Base-by-base conservation (phyloP, 2,113 vertebrate genomes). In the Ictalurus punctatus region DNA sequence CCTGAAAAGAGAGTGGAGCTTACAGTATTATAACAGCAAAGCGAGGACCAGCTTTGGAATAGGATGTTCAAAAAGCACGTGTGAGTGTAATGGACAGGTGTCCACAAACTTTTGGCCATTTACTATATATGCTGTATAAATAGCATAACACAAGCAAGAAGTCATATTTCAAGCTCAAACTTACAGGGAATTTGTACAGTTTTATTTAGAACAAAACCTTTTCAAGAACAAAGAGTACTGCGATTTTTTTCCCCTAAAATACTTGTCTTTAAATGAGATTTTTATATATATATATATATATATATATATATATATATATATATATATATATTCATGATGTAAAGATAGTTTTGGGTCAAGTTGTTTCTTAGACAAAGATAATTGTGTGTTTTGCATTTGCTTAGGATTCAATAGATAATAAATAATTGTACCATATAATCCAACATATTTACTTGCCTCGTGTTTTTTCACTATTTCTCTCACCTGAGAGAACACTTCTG, bases 211-310 rank as follows among this genome's bases (percentile, higher is more conserved):
- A 16, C 6, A 34, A 16, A 71, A 34, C 30, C 34, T 17, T 71
- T 17, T 34, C 69, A 71, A 30, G 6, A 34, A 37, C 14, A 71
- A 34, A 6, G n/a, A n/a, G 27, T 67, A 67, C 9, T 67, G 27
- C 65, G 0, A n/a, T 67, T 12, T n/a, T 3, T n/a, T 5, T 4
- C 65, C 13, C 27, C 12, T 3, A 56, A 8, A 56, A 56, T 89
- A 34, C 59, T 91, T 80, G 88, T 86, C 83, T 90, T 89, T 93
- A 59, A 86, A 74, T 59, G 2, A 40, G n/a, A n/a, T n/a, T n/a
- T n/a, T n/a, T 59, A 44, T 44, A 44, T 44, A 44, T 44, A 44
- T 34, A 44, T 4, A 44, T 40, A 40, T 40, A 40, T n/a, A 40
- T 44, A 44, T 44, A n/a, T n/a, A n/a, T n/a, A n/a, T n/a, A n/a